Evolutionary conservation across 2,888 invertebrate genomes (phyloP).

Genomic region (Acanthopleura granulata): DNA sequence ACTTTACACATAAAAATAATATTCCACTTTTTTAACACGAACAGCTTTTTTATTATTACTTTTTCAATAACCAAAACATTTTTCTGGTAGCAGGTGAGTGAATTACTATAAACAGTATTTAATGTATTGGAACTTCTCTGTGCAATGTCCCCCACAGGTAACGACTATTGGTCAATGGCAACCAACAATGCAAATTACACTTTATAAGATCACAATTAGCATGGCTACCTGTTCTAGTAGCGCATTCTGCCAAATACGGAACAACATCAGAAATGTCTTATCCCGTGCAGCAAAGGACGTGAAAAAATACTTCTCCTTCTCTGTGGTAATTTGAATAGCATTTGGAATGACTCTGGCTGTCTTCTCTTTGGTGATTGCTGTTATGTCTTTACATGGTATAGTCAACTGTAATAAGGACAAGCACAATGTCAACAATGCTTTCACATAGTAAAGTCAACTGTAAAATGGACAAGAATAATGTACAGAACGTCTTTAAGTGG

Average conservation of each 20-base stretch:
- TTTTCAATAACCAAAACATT: no score
- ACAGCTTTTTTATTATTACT: no score
- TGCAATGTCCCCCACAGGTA: no score
- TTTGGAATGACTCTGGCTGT: conserved; percentile 87
- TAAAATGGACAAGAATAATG: no score
- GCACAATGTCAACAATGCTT: not conserved
- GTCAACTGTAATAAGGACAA: conserved; percentile 73
- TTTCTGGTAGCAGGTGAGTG: no score
- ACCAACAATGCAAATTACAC: no score
- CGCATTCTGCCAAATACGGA: conserved; percentile 96
- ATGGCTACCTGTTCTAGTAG: conserved; percentile 82
- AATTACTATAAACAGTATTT: no score
- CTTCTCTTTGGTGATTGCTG: conserved; percentile 86
- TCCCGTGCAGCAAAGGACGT: conserved; percentile 95
- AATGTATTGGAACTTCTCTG: no score
- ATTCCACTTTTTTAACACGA: not conserved
- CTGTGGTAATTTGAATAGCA: conserved; percentile 81
- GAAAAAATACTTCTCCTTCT: conserved; percentile 87
- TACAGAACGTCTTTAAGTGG: no score
- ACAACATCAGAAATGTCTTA: conserved; percentile 95
- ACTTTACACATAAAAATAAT: not conserved
- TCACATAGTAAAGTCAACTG: no score
- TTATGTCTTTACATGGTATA: conserved; percentile 90
- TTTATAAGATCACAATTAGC: not conserved
- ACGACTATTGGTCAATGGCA: no score